Evolutionary conservation across 2,888 invertebrate species (phyloP).

Genomic region (Scaptomyza parva): DNA sequence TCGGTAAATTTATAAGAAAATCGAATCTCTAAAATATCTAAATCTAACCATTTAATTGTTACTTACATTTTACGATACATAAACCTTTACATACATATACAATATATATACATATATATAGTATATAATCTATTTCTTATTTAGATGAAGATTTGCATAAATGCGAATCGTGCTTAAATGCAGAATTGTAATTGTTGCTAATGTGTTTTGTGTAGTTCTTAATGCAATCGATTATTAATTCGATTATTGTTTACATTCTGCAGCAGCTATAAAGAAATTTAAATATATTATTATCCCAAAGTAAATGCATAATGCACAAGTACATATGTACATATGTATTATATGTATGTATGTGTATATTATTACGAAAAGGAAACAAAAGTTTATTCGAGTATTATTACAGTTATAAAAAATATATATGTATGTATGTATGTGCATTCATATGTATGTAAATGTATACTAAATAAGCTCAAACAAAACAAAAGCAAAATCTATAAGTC

Average conservation of each 20-base stretch:
- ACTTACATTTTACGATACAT: conserved; percentile 40
- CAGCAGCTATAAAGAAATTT: conserved; percentile 25
- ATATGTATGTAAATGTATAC: conserved; percentile 48
- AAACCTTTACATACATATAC: conserved; percentile 27
- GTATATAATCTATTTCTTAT: conserved; percentile 36
- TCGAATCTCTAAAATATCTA: conserved; percentile 31
- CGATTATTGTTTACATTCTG: conserved; percentile 46
- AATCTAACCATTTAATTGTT: conserved; percentile 39
- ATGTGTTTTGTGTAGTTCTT: conserved; percentile 74
- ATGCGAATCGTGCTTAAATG: conserved; percentile 39
- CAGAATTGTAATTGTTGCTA: conserved; percentile 64
- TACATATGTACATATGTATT: conserved; percentile 8
- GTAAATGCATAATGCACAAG: background rate
- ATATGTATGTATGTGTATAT: background rate
- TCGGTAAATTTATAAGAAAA: conserved; percentile 1
- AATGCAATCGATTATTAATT: conserved; percentile 23
- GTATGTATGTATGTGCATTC: conserved; percentile 26
- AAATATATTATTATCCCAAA: conserved; percentile 5
- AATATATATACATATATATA: conserved; percentile 15
- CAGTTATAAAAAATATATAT: background rate
- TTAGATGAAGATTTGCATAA: conserved; percentile 46
- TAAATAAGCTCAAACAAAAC: conserved; percentile 44
- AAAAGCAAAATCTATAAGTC: background rate
- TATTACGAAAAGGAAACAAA: background rate
- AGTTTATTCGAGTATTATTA: conserved; percentile 3